Evolutionary conservation across 2,888 invertebrate species (phyloP).

Genomic region (Sturmia bella): DNA sequence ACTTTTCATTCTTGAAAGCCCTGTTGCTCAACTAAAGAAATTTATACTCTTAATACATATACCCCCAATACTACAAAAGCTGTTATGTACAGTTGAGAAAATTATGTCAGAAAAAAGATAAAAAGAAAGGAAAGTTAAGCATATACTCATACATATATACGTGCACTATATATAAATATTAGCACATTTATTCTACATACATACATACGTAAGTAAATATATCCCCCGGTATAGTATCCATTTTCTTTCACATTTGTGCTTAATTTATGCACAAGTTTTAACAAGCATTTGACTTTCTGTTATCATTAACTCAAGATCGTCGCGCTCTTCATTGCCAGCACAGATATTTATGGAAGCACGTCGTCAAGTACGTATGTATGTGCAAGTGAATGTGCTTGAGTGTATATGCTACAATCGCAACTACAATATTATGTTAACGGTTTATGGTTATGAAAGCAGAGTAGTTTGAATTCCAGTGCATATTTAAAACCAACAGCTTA

Average conservation of each 20-base stretch:
- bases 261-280: conserved; percentile 60
- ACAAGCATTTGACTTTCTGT: conserved; percentile 61
- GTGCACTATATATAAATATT: no score
- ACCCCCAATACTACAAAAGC: conserved; percentile 9
- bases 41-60: not conserved
- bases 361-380: not conserved
- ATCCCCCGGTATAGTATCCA: conserved; percentile 27
- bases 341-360: conserved; percentile 25
- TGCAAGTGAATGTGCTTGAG: no score
- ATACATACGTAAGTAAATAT: not conserved
- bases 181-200: not conserved
- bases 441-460: not conserved
- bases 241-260: conserved; percentile 2
- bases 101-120: conserved; percentile 7
- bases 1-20: not conserved
- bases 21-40: not conserved
- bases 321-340: conserved; percentile 51
- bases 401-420: not conserved
- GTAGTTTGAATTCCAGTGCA: not conserved
- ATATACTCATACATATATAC: not conserved
- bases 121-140: not conserved
- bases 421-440: not conserved
- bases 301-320: conserved; percentile 59
- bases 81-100: conserved; percentile 10
- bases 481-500: not conserved